Conservation (phyloP, 2,113 vertebrate species). For the Diglossa brunneiventris region DNA sequence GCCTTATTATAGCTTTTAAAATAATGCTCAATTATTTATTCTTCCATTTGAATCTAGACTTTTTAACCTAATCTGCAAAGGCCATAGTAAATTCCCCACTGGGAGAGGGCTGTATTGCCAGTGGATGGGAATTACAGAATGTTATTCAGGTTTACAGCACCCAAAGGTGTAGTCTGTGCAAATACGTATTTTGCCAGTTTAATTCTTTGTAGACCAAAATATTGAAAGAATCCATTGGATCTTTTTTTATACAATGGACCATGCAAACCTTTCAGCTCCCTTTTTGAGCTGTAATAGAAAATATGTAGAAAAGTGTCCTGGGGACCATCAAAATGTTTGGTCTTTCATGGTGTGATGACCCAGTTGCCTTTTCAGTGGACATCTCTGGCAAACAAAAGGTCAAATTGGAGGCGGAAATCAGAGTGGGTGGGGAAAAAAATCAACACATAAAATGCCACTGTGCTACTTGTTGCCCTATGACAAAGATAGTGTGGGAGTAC, state of each 20-base stretch:
- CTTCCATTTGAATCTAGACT: background rate
- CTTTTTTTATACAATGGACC: background rate
- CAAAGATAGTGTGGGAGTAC: slow-evolving; percentile 58
- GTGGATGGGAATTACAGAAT: background rate
- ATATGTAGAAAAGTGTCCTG: background rate
- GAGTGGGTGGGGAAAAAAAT: slow-evolving; percentile 32
- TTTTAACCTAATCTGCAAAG: background rate
- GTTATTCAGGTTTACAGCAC: background rate
- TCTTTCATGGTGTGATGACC: background rate
- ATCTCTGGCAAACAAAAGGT: slow-evolving; percentile 32
- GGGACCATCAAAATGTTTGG: background rate
- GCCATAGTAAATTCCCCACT: background rate
- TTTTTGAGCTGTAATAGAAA: background rate
- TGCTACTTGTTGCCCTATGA: slow-evolving; percentile 60
- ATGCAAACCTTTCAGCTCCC: background rate
- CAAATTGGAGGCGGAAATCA: slow-evolving; percentile 39
- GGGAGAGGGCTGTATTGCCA: background rate
- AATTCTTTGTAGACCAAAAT: background rate
- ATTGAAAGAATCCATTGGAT: background rate
- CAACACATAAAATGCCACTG: slow-evolving; percentile 45
- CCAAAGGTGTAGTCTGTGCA: background rate
- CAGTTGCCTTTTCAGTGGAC: background rate
- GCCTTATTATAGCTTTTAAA: background rate
- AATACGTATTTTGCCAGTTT: background rate
- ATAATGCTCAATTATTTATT: slow-evolving; percentile 16